A percentile compares a stretch with the other conserved stretches of the same genome.
phyloP scores from a whole-genome alignment of 2,888 invertebrate species.

The Trissoscelio sp. region DNA sequence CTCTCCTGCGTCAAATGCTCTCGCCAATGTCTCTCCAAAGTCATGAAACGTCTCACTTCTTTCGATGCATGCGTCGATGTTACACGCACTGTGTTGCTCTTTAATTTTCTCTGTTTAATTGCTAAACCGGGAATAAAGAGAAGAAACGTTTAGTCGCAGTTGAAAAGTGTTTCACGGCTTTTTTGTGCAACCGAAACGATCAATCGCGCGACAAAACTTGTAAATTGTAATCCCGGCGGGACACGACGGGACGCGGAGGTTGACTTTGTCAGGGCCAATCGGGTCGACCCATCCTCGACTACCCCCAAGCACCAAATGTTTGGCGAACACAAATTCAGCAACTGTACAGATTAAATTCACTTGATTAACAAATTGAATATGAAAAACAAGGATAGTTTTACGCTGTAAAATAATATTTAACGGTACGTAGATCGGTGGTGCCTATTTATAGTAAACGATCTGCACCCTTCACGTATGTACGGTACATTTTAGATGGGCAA shows the following conservation, averaged over 20 bases:
- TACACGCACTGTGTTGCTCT: constrained; percentile 66
- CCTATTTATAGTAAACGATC: constrained; percentile 55
- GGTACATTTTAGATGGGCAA: constrained; percentile 65
- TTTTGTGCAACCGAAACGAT: background rate
- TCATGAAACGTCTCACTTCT: constrained; percentile 52
- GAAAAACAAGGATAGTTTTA: constrained; percentile 30
- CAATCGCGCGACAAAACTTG: background rate
- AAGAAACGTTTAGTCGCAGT: constrained; percentile 16
- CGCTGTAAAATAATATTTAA: constrained; percentile 27
- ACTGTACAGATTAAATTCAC: constrained; percentile 42
- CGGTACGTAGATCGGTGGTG: constrained; percentile 53
- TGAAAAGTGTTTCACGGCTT: constrained; percentile 4
- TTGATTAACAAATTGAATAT: constrained; percentile 43
- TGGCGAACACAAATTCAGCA: constrained; percentile 33
- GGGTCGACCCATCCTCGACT: constrained; percentile 30
- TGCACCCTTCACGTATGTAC: constrained; percentile 63
- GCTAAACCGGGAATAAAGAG: constrained; percentile 1
- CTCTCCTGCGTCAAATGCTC: constrained; percentile 45
- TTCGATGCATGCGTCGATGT: constrained; percentile 75
- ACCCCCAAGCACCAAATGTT: constrained; percentile 42
- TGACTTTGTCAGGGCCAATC: constrained; percentile 25
- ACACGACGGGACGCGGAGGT: constrained; percentile 16
- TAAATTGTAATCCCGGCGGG: background rate
- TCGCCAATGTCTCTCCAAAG: constrained; percentile 51
- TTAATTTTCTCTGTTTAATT: constrained; percentile 40